Evolutionary conservation across 2,888 invertebrate species (phyloP).

Genomic region (Adelognathus sp.): DNA sequence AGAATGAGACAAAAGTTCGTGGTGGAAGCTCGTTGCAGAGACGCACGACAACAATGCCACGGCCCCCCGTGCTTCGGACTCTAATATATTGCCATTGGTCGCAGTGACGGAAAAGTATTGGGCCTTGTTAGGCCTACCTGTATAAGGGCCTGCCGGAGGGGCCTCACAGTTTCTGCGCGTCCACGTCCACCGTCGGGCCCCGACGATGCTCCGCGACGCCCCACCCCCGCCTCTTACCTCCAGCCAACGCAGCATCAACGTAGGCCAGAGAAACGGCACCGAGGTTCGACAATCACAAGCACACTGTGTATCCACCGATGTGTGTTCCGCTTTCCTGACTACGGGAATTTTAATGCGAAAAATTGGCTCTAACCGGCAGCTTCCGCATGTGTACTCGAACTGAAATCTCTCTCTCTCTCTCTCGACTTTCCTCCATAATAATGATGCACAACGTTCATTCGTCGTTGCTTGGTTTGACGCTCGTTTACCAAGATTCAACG

Average conservation of each 20-base stretch:
- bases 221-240: slow-evolving; percentile 51
- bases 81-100: slow-evolving; percentile 79
- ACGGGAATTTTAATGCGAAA: slow-evolving; percentile 80
- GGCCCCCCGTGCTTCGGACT: slow-evolving; percentile 79
- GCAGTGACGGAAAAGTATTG: slow-evolving; percentile 78
- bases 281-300: slow-evolving; percentile 39
- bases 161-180: slow-evolving; percentile 36
- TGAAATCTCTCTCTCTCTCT: slow-evolving; percentile 36
- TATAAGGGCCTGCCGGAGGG: slow-evolving; percentile 75
- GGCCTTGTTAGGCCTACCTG: slow-evolving; percentile 79
- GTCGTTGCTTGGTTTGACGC: not conserved
- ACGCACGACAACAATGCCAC: slow-evolving; percentile 74
- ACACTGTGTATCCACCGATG: slow-evolving; percentile 61
- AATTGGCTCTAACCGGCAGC: slow-evolving; percentile 71
- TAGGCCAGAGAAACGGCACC: slow-evolving; percentile 5
- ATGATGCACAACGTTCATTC: not conserved
- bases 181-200: slow-evolving; percentile 28
- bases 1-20: slow-evolving; percentile 72
- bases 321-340: slow-evolving; percentile 71
- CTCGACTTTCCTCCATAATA: slow-evolving; percentile 8
- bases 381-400: slow-evolving; percentile 53
- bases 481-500: slow-evolving; percentile 17
- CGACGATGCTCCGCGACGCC: slow-evolving; percentile 29
- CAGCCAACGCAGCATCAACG: not conserved
- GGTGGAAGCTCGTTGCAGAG: slow-evolving; percentile 20